These are phyloP conservation scores for Parazoanthus swiftii DNA, from an alignment of 92 coral and sea anemone species.

Conservation along the genomic window DNA sequence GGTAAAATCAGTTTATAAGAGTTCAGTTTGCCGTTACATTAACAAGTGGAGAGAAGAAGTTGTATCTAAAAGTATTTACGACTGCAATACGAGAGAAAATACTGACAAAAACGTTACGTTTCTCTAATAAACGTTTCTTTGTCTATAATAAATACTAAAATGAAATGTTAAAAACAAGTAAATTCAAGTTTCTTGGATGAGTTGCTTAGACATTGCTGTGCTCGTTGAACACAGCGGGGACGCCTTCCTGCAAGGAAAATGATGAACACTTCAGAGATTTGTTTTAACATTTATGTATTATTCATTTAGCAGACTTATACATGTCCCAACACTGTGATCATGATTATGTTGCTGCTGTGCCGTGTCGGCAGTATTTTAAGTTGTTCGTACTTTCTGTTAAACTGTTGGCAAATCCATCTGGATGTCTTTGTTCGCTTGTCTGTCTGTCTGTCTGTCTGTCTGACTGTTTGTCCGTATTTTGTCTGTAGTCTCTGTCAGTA, in stretches of 20 bases:
- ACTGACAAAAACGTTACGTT: background rate
- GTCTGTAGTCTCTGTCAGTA: background rate
- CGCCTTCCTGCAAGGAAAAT: constrained; percentile 40
- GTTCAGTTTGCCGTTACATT: background rate
- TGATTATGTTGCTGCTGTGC: too few species aligned
- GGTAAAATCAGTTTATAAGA: background rate
- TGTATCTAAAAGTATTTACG: background rate
- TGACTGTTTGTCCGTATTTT: background rate
- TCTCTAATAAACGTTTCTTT: constrained; percentile 2
- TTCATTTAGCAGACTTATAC: background rate
- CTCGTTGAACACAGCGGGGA: constrained; percentile 60
- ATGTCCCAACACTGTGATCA: too few species aligned
- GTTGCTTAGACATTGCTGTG: constrained; percentile 56
- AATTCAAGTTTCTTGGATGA: constrained; percentile 21
- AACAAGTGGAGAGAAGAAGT: background rate
- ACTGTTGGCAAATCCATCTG: too few species aligned
- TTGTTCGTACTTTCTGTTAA: too few species aligned
- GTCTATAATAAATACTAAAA: constrained; percentile 27
- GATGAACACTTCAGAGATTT: background rate
- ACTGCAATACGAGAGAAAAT: background rate
- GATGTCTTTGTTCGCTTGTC: too few species aligned
- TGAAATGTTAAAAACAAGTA: constrained; percentile 1
- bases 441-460: background rate
- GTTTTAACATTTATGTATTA: too few species aligned
- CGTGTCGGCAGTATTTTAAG: too few species aligned